These are phyloP conservation scores for Esox masquinongy DNA, from an alignment of 2,797 vertebrate genomes.

Conservation along the genomic window DNA sequence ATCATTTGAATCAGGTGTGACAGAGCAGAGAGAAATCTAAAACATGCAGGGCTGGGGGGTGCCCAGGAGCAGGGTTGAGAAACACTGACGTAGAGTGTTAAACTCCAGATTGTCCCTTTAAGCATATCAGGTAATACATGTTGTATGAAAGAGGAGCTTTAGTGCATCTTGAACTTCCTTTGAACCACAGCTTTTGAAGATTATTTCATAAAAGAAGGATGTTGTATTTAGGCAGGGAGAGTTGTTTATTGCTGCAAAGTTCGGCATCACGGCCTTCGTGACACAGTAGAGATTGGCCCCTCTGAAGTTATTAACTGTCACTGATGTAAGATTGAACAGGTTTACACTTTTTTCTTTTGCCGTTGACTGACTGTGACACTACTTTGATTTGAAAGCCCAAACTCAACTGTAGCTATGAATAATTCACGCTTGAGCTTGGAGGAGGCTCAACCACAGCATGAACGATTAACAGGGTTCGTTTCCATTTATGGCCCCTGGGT, in stretches of 20 bases:
- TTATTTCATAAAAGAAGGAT: neutral
- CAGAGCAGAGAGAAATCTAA: no score
- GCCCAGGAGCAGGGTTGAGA: no score
- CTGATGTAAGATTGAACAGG: slow-evolving; percentile 15
- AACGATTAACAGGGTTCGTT: no score
- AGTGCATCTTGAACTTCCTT: no score
- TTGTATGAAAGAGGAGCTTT: no score
- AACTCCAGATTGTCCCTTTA: no score
- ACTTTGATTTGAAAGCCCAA: no score
- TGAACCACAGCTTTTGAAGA: neutral
- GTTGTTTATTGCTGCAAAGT: slow-evolving; percentile 2
- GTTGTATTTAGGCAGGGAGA: neutral
- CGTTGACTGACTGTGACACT: neutral
- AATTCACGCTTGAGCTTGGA: slow-evolving; percentile 12
- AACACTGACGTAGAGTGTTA: no score
- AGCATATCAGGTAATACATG: no score
- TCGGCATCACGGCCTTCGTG: neutral
- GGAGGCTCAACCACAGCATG: slow-evolving; percentile 2
- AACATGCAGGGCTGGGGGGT: no score
- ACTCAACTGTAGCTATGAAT: slow-evolving; percentile 21
- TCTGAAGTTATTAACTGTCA: slow-evolving; percentile 13
- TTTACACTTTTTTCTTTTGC: slow-evolving; percentile 24
- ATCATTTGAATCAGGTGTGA: no score
- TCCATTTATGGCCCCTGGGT: slow-evolving; percentile 51
- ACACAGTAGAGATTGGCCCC: neutral